phyloP scores from a whole-genome alignment of 1,140 invertebrate genomes.

The Ceratosolen solmsi region DNA sequence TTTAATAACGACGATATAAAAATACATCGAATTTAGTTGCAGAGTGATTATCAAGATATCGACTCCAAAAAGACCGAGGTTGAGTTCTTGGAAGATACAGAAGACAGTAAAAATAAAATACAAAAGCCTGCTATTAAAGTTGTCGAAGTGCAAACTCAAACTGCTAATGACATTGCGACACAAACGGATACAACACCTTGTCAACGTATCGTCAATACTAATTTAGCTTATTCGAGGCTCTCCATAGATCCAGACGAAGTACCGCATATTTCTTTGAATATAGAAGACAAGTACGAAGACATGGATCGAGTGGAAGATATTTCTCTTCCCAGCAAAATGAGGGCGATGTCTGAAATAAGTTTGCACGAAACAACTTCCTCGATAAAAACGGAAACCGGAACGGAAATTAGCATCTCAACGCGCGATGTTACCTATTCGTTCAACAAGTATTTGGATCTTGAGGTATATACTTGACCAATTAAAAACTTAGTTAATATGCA shows the following conservation, averaged over 20 bases:
- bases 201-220: conserved; percentile 55
- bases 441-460: conserved; percentile 69
- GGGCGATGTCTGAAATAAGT: conserved; percentile 72
- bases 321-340: conserved; percentile 67
- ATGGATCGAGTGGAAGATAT: conserved; percentile 66
- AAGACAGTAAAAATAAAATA: conserved; percentile 51
- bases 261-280: conserved; percentile 61
- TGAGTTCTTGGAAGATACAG: conserved; percentile 26
- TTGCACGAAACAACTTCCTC: conserved; percentile 73
- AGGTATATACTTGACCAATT: conserved; percentile 61
- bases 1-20: conserved; percentile 56
- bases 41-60: conserved; percentile 49
- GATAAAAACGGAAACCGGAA: conserved; percentile 72
- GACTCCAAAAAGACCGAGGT: conserved; percentile 51
- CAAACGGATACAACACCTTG: conserved; percentile 64
- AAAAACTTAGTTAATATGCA: too few species aligned
- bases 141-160: conserved; percentile 71
- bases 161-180: conserved; percentile 71
- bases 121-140: conserved; percentile 59
- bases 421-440: conserved; percentile 71
- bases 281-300: conserved; percentile 65
- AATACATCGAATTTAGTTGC: conserved; percentile 50
- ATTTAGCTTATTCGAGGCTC: conserved; percentile 57
- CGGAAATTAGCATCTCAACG: conserved; percentile 72
- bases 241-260: conserved; percentile 52